Percentiles rank a stretch among this genome's conserved stretches.
These are phyloP conservation scores for Oncorhynchus nerka DNA, from an alignment of 2,113 vertebrate genomes.

Conservation along the genomic window DNA sequence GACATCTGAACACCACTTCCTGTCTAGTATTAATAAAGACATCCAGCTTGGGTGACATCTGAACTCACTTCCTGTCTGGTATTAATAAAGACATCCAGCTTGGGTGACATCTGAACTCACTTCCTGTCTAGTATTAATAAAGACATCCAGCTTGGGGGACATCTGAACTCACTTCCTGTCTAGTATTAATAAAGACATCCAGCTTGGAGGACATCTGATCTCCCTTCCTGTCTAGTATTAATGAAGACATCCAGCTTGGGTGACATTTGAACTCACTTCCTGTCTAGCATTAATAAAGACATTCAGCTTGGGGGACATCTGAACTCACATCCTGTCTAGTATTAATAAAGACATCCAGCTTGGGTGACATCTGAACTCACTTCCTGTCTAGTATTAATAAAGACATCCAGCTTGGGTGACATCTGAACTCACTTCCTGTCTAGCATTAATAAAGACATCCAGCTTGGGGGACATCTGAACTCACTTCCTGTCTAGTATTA, in stretches of 20 bases:
- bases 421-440: constrained; percentile 38
- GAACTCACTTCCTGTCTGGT: constrained; percentile 36
- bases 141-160: too few relatives aligned
- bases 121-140: too few relatives aligned
- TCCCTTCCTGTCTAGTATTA: too few relatives aligned
- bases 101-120: constrained; percentile 6
- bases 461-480: constrained; percentile 11
- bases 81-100: constrained; percentile 23
- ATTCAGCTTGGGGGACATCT: constrained; percentile 16
- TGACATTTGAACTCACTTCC: constrained; percentile 4
- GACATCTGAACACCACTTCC: too few relatives aligned
- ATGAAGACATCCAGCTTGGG: too few relatives aligned
- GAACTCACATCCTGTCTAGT: too few relatives aligned
- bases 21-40: too few relatives aligned
- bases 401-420: too few relatives aligned
- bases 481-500: too few relatives aligned
- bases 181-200: constrained; percentile 33
- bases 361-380: neutral
- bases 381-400: constrained; percentile 38
- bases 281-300: constrained; percentile 37
- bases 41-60: too few relatives aligned
- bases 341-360: too few relatives aligned
- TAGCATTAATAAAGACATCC: constrained; percentile 33
- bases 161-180: constrained; percentile 19
- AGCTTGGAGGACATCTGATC: constrained; percentile 7